Evolutionary conservation across 2,888 invertebrate species (phyloP).

Genomic region (Strigamia crassipes): DNA sequence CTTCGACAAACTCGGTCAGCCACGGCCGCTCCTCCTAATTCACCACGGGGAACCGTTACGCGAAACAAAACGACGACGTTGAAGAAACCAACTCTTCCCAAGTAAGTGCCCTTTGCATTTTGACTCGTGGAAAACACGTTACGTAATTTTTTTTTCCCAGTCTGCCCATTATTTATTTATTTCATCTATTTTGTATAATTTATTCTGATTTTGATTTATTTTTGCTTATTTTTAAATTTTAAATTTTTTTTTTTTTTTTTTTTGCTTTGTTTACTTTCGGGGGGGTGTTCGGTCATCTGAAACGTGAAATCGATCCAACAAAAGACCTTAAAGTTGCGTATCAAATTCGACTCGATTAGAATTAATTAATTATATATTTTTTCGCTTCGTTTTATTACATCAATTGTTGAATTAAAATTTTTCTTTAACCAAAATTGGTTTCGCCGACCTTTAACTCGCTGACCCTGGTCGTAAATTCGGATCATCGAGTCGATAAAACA

Average conservation of each 20-base stretch:
- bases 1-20: background rate
- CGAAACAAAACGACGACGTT: background rate
- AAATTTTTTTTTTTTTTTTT: background rate
- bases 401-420: background rate
- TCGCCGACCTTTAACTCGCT: too few relatives aligned
- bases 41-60: conserved; percentile 7
- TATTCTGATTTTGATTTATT: too few relatives aligned
- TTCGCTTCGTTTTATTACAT: background rate
- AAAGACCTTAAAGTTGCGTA: background rate
- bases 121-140: background rate
- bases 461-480: too few relatives aligned
- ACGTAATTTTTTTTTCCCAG: background rate
- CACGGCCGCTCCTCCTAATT: conserved; percentile 8
- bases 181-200: too few relatives aligned
- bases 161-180: background rate
- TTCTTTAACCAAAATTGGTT: background rate
- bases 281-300: background rate
- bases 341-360: background rate
- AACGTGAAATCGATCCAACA: conserved; percentile 6
- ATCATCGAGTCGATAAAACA: background rate
- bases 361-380: background rate
- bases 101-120: background rate
- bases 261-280: background rate
- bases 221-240: too few relatives aligned
- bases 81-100: background rate